Evolutionary conservation across 2,797 vertebrate genomes (phyloP).

Genomic region (Mionectes olivaceus): DNA sequence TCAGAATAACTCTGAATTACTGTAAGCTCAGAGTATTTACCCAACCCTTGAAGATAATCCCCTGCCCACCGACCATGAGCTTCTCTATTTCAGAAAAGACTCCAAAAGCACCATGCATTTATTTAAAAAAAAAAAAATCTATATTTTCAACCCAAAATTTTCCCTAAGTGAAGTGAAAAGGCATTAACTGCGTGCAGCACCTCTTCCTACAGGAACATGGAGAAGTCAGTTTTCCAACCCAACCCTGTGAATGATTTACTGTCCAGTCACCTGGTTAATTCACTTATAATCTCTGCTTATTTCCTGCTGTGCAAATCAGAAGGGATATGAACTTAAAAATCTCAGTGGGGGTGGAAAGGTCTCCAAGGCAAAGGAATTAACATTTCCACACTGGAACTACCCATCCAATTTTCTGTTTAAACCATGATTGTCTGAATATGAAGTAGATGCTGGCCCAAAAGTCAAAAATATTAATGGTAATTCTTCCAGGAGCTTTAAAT

Average conservation of each 20-base stretch:
- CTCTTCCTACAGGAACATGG: background rate
- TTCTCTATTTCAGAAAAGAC: background rate
- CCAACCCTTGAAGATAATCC: background rate
- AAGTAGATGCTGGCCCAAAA: background rate
- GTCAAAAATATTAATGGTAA: background rate
- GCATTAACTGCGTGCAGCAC: background rate
- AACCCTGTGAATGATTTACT: background rate
- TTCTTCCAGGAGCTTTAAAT: background rate
- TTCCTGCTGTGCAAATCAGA: constrained; percentile 15
- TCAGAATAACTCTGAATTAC: background rate
- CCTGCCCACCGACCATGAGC: background rate
- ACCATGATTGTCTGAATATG: background rate
- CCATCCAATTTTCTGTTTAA: background rate
- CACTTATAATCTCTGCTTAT: background rate
- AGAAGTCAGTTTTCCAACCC: background rate
- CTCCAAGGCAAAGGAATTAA: background rate
- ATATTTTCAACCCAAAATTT: background rate
- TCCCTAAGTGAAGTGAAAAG: background rate
- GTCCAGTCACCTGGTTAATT: background rate
- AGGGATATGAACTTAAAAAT: background rate
- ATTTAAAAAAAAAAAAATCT: background rate
- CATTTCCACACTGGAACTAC: background rate
- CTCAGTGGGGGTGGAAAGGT: background rate
- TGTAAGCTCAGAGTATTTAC: background rate
- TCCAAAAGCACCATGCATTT: background rate